A percentile compares a stretch with the other conserved stretches of the same genome.
These are phyloP conservation scores for Ictalurus punctatus DNA, from an alignment of 2,113 vertebrate species.

Conservation along the genomic window DNA sequence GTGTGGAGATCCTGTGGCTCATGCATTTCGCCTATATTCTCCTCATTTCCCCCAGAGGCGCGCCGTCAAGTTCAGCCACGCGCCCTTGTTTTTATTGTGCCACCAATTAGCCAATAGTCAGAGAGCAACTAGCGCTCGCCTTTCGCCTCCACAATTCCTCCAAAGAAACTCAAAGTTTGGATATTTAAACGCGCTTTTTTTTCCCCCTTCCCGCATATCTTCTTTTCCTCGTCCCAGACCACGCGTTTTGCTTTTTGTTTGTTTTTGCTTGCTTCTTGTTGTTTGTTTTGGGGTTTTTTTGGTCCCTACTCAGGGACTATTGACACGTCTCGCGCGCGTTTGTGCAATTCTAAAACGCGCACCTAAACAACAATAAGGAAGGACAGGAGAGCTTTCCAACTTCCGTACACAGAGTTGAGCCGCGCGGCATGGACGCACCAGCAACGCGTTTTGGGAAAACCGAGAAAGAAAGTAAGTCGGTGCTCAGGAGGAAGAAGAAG, in stretches of 20 bases:
- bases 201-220: too few relatives aligned
- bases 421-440: not conserved
- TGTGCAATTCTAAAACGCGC: not conserved
- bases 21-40: not conserved
- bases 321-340: not conserved
- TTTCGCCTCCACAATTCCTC: not conserved
- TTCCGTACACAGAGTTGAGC: not conserved
- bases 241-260: not conserved
- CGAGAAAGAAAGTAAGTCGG: conserved; percentile 14
- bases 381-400: not conserved
- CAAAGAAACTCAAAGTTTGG: conserved; percentile 32
- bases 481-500: not conserved
- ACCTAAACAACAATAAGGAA: not conserved
- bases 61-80: conserved; percentile 36
- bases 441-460: not conserved
- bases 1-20: not conserved
- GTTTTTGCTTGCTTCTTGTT: not conserved
- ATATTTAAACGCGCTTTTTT: not conserved
- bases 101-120: conserved; percentile 18
- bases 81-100: conserved; percentile 38
- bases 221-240: not conserved
- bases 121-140: conserved; percentile 17
- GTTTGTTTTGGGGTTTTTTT: too few relatives aligned
- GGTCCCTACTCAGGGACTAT: not conserved
- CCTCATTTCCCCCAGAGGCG: conserved; percentile 12